These are phyloP conservation scores for Microcebus griseorufus DNA, from an alignment of 2,113 vertebrate species.

Conservation along the genomic window DNA sequence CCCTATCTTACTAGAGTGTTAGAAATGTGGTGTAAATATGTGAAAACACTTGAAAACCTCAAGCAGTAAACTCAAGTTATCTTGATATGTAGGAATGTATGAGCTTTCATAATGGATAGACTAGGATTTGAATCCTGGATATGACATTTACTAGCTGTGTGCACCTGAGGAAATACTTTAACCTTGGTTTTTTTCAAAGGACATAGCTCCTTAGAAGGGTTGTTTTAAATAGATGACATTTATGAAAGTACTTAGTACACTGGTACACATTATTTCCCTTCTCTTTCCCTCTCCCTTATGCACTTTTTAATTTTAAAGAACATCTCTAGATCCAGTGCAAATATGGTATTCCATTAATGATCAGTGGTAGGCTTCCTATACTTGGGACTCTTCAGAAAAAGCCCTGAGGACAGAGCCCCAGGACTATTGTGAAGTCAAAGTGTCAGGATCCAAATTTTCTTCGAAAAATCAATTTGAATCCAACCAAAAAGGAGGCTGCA, in stretches of 20 bases:
- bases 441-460: slow-evolving; percentile 47
- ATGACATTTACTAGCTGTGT: neutral
- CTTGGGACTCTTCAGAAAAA: neutral
- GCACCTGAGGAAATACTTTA: neutral
- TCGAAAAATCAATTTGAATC: slow-evolving; percentile 49
- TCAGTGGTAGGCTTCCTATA: neutral
- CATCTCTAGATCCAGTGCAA: neutral
- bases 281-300: neutral
- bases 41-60: slow-evolving; percentile 9
- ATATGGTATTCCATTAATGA: slow-evolving; percentile 14
- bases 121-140: neutral
- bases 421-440: slow-evolving; percentile 38
- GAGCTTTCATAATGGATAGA: neutral
- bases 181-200: slow-evolving; percentile 24
- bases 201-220: neutral
- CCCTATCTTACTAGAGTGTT: neutral
- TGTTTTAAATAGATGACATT: neutral
- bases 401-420: neutral
- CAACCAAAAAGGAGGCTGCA: neutral
- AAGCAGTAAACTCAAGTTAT: neutral
- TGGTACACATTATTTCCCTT: neutral
- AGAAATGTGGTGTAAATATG: slow-evolving; percentile 29
- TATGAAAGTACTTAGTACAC: neutral
- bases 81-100: neutral
- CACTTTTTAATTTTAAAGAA: slow-evolving; percentile 45